Evolutionary conservation across 1,140 invertebrate species (phyloP), one percentile per base, ranked within the genome.

Genomic region (Drosophila ananassae): DNA sequence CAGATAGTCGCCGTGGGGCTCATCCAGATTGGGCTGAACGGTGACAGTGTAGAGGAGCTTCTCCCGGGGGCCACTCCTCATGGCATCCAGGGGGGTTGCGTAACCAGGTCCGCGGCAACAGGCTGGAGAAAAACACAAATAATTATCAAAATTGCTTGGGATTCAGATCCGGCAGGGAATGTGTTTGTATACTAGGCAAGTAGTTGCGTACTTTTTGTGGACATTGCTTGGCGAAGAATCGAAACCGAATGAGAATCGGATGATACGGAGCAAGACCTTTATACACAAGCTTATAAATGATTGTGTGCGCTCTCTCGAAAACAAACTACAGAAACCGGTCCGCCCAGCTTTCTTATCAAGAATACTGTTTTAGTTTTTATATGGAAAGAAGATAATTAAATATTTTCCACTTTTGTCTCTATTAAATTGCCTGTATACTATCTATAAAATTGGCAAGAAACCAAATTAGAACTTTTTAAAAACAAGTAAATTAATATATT

Each of bases 31-130:
- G 0, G 96, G 96, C 73, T 96, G 95, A 25, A 98, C 94, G 82
- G 97, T 97, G n/a, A 96, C 94, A 1, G 98, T 95, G 90, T 99
- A 99, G 1, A 99, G 84, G 9, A 99, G 92, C 90, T 96, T 95
- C 92, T 99, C 98, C 25, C 95, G 92, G 0, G 96, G 94, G 0
- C 97, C 98, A 72, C 94, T 94, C 62, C 93, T 93, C 93, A 97
- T 96, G 0, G 98, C 98, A 52, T 95, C 96, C 69, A 95, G 77
- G 0, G 98, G 98, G 10, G 94, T 94, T 44, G 93, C 93, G 81
- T 96, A 97, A n/a, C 96, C 96, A 9, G 96, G 96, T 3, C 96
- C 96, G 80, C 93, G 93, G 64, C 93, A 91, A 67, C 77, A 92
- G 51, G 60, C 90, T 91, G 28, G 12, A 22, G 7, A 52, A 41